Percentiles rank a stretch among this genome's conserved stretches.
Conservation (phyloP, 1,140 invertebrate species). For the Pseudomyrmex dendroicus region DNA sequence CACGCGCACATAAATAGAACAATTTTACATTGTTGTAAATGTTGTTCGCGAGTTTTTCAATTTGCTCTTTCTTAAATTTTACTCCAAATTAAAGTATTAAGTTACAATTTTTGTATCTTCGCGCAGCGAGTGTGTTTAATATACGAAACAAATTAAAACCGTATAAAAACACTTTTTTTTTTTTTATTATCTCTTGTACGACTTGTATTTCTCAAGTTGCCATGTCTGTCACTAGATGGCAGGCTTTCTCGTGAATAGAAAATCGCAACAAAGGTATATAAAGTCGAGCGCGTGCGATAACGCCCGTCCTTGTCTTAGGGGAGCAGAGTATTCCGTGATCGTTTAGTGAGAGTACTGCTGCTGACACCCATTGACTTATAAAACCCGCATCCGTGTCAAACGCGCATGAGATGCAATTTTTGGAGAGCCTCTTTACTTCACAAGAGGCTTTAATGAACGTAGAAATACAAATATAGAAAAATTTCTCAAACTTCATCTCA, state of each 20-base stretch:
- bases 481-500: too few species aligned
- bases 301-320: constrained; percentile 87
- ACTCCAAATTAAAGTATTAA: too few species aligned
- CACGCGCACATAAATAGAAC: too few species aligned
- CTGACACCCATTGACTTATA: constrained; percentile 86
- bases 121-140: too few species aligned
- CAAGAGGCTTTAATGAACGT: constrained; percentile 80
- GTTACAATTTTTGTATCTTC: too few species aligned
- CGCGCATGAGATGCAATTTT: constrained; percentile 88
- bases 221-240: constrained; percentile 70
- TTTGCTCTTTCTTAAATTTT: too few species aligned
- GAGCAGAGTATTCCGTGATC: constrained; percentile 90
- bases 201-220: background rate
- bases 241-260: constrained; percentile 59
- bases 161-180: too few species aligned
- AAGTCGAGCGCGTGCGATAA: background rate
- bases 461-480: too few species aligned
- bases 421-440: constrained; percentile 88
- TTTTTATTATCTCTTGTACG: too few species aligned
- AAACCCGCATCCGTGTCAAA: constrained; percentile 85
- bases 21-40: too few species aligned
- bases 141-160: too few species aligned
- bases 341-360: constrained; percentile 89
- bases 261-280: constrained; percentile 37
- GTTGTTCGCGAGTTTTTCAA: too few species aligned